Percentiles rank a stretch among this genome's conserved stretches.
Evolutionary conservation across 2,888 invertebrate genomes (phyloP).

Genomic region (Dryobota labecula): DNA sequence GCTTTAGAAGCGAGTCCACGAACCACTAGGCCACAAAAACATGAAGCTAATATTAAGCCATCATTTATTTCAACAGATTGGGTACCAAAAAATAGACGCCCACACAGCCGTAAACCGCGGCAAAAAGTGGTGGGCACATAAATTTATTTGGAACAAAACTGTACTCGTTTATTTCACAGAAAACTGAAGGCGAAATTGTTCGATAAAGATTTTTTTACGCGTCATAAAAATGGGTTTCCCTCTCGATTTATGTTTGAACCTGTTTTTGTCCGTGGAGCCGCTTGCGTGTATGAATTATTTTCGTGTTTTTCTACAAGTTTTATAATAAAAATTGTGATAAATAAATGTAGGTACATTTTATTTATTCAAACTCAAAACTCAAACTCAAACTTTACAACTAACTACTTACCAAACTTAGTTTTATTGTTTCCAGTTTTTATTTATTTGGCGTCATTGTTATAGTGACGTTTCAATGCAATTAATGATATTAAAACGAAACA

Average conservation of each 20-base stretch:
- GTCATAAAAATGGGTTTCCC: conserved; percentile 58
- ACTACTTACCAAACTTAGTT: no score
- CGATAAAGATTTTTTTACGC: conserved; percentile 64
- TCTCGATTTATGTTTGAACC: conserved; percentile 60
- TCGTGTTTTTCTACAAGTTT: conserved; percentile 52
- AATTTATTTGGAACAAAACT: conserved; percentile 59
- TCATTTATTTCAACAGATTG: conserved; percentile 50
- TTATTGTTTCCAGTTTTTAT: conserved; percentile 1
- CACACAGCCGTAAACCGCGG: conserved; percentile 6
- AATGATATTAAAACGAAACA: no score
- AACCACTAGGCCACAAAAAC: background rate
- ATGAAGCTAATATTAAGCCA: conserved; percentile 12
- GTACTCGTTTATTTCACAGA: conserved; percentile 51
- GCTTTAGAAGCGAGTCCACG: background rate
- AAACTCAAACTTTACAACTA: no score
- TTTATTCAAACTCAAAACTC: no score
- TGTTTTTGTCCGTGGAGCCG: conserved; percentile 52
- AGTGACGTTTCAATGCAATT: background rate
- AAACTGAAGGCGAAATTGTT: conserved; percentile 62
- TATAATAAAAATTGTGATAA: conserved; percentile 23
- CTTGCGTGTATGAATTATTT: conserved; percentile 48
- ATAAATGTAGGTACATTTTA: conserved; percentile 10
- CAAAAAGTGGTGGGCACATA: conserved; percentile 46
- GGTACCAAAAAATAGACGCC: conserved; percentile 29
- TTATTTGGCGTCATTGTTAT: background rate